A percentile compares a stretch with the other conserved stretches of the same genome.
Evolutionary conservation across 2,797 vertebrate genomes (phyloP).

Genomic region (Periparus ater): DNA sequence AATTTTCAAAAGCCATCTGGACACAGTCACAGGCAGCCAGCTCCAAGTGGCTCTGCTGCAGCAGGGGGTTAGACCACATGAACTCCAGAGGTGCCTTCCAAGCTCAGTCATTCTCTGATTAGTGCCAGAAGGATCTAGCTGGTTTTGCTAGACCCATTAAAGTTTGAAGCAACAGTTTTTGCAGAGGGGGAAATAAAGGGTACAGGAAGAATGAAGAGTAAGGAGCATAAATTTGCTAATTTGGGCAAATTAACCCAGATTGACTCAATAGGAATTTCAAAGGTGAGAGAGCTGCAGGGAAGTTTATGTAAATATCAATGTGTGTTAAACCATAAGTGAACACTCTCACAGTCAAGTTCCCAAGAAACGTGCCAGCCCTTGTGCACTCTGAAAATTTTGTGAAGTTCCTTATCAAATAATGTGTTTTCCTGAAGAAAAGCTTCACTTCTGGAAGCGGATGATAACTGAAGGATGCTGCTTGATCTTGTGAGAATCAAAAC

Average conservation of each 20-base stretch:
- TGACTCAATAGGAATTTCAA: not conserved
- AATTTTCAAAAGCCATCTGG: not conserved
- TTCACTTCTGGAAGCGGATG: not conserved
- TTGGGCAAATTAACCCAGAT: not conserved
- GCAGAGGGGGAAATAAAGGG: not conserved
- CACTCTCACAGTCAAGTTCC: accelerated
- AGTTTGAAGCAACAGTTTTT: not conserved
- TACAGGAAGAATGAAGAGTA: not conserved
- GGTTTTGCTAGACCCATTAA: not conserved
- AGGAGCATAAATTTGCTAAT: not conserved
- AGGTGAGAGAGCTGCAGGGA: not conserved
- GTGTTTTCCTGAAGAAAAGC: not conserved
- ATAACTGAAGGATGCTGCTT: not conserved
- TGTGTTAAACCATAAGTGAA: not conserved
- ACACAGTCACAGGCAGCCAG: not conserved
- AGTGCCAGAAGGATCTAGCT: not conserved
- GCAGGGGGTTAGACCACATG: not conserved
- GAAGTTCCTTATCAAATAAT: not conserved
- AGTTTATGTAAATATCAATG: not conserved
- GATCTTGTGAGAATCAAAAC: not conserved
- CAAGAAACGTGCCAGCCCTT: not conserved
- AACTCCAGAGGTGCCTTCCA: not conserved
- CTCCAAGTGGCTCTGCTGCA: not conserved
- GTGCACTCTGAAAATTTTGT: not conserved
- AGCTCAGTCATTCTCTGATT: not conserved